phyloP scores from a whole-genome alignment of 2,797 vertebrate genomes.

The Xiphorhynchus erythropygius region DNA sequence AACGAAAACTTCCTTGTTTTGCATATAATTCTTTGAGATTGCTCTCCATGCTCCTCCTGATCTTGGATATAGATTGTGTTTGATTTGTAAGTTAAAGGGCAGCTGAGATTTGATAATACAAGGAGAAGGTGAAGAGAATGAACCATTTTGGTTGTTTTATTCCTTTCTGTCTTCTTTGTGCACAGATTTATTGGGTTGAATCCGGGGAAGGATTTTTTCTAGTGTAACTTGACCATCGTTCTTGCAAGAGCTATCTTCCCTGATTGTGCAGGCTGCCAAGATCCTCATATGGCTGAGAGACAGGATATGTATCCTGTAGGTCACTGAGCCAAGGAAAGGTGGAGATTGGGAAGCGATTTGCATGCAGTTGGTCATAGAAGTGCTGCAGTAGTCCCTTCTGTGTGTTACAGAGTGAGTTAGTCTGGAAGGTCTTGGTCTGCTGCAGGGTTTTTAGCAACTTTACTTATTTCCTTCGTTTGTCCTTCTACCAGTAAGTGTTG shows the following conservation, averaged over 20 bases:
- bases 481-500: background rate
- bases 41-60: background rate
- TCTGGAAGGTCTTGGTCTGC: background rate
- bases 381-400: background rate
- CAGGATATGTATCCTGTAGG: rapidly evolving
- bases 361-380: background rate
- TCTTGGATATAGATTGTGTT: background rate
- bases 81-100: background rate
- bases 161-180: background rate
- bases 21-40: background rate
- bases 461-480: background rate
- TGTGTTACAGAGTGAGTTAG: background rate
- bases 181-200: background rate
- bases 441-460: background rate
- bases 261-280: background rate
- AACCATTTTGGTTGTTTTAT: background rate
- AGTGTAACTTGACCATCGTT: background rate
- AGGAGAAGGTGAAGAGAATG: background rate
- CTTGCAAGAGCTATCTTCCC: background rate
- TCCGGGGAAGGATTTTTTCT: background rate
- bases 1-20: background rate
- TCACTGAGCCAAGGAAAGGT: background rate
- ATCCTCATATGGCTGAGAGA: background rate
- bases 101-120: background rate
- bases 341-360: background rate